Evolutionary conservation across 2,113 vertebrate species (phyloP), one percentile per base, ranked within the genome.

Genomic region (Rostratula benghalensis): DNA sequence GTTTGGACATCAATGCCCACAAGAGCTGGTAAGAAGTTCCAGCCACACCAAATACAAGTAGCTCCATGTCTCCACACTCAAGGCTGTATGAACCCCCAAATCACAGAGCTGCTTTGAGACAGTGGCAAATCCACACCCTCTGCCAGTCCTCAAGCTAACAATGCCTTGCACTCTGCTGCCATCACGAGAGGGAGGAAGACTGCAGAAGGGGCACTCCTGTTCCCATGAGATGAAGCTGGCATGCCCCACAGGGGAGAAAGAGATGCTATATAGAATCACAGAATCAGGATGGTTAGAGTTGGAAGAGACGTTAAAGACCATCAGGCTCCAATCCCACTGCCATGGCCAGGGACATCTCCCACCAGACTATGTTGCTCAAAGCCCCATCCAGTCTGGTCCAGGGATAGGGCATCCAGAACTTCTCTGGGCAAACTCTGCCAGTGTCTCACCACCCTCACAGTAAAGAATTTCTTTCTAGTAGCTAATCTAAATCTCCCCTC

Each of bases 91-190:
- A 91, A 75, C 75, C 63, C 63, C 73, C 53, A 82, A 35, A 76
- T 56, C 28, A 31, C 48, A 37, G 3, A 2, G 50, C 4, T 63
- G 50, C 16, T 24, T 23, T 79, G 75, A 59, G 54, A 31, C 2
- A 3, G 59, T 12, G 56, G 53, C 53, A 86, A 43, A 74, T 81
- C 43, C 57, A 51, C 69, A 37, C 21, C 51, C 25, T 54, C n/a
- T 59, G 30, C 51, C 25, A 2, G 0, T n/a, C 31, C 37, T 93
- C 61, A 48, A 68, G 57, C 57, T 54, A 57, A 48, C 0, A 0
- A 31, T 24, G 21, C 51, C n/a, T 67, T 15, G 18, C 1, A 3
- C 31, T 13, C 10, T 13, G 50, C 22, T 45, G 77, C 24, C 46
- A 19, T 6, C 0, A 0, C 46, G 60, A 56, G 19, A 59, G 14